Evolutionary conservation across 1,140 invertebrate species (phyloP), one percentile per base, ranked within the genome.

Genomic region (Ceratina calcarata): DNA sequence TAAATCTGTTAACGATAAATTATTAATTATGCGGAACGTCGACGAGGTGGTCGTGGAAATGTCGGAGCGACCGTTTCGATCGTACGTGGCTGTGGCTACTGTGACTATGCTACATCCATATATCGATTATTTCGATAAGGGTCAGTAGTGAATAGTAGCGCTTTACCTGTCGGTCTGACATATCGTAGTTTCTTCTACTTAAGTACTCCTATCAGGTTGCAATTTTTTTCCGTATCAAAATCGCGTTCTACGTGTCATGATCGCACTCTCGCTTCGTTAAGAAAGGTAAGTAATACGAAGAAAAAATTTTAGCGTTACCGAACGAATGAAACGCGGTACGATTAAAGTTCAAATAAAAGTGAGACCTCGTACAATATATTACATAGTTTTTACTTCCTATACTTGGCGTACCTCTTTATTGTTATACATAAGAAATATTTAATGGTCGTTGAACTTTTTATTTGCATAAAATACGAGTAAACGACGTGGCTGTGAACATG

Each of bases 81-180:
- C 86, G 89, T 90, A 89, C 85, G 83, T 88, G 84, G 81, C 82
- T 81, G n/a, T n/a, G n/a, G n/a, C n/a, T n/a, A 37, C 32, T 6
- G 6, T 6, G 32, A 37, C 32, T 37, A 87, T n/a, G n/a, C n/a
- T n/a, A n/a, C 82, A 90, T 91, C 88, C 90, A 91, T 91, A 91
- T 91, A 91, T 91, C 86, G 91, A 91, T 89, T 89, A 69, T 82
- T 87, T 79, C 60, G 68, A 90, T 91, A 89, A 80, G 89, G 90
- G 91, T 91, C 89, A 91, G 91, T 91, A 88, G 89, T 90, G 74
- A 73, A 81, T 76, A 87, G 81, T 82, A 64, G 62, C 68, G 71
- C 83, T 82, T 74, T 68, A 77, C 74, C 72, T 78, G 85, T 73
- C 82, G 82, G 83, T 73, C 80, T 78, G 83, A 86, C 78, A 85